phyloP scores from a whole-genome alignment of 1,140 invertebrate genomes.

The Babylonia areolata region DNA sequence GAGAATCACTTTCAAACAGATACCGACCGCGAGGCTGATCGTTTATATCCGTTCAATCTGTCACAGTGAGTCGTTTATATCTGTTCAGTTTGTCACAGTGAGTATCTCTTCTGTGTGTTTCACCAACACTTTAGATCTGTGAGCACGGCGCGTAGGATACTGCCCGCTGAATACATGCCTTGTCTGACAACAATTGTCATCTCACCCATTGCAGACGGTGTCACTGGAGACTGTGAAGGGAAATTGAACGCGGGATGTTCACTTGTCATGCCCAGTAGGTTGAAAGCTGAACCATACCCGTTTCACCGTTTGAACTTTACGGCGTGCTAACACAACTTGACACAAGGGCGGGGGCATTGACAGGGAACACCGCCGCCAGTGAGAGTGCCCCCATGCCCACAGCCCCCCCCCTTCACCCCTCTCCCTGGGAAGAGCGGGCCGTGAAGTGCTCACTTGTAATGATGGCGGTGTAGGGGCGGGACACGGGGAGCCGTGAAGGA shows the following conservation, averaged over 20 bases:
- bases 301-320: neutral
- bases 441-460: conserved; percentile 10
- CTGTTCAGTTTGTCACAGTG: neutral
- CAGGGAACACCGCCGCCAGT: neutral
- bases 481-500: neutral
- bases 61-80: neutral
- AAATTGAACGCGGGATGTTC: neutral
- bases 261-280: neutral
- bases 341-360: neutral
- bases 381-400: no score
- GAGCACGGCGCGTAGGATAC: neutral
- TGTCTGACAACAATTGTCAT: neutral
- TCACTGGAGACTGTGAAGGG: neutral
- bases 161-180: neutral
- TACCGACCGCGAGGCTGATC: neutral
- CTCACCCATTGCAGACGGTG: neutral
- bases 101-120: neutral
- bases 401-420: no score
- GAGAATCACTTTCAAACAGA: neutral
- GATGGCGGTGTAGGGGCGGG: neutral
- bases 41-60: neutral
- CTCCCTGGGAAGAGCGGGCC: neutral
- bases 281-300: neutral
- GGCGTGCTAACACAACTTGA: neutral
- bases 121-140: neutral